phyloP scores from a whole-genome alignment of 2,113 vertebrate species.

The Hippopotamus amphibius region DNA sequence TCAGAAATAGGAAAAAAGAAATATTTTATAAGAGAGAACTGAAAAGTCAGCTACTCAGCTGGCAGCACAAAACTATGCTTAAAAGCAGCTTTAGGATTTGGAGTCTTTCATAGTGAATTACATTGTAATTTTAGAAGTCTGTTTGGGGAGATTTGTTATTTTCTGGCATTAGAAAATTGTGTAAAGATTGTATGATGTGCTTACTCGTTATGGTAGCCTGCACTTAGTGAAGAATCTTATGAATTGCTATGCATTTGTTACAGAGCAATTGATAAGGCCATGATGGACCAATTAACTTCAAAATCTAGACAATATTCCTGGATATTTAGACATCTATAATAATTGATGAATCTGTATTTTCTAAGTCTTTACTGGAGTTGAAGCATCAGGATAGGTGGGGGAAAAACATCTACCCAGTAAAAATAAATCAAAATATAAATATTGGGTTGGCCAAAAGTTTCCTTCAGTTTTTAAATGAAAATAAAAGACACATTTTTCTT shows the following conservation, averaged over 20 bases:
- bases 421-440: not conserved
- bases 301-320: not conserved
- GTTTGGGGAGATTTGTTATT: not conserved
- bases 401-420: not conserved
- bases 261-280: not conserved
- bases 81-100: slow-evolving; percentile 59
- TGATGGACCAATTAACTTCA: not conserved
- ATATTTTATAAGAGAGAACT: slow-evolving; percentile 50
- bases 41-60: slow-evolving; percentile 67
- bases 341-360: slow-evolving; percentile 17
- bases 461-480: no score
- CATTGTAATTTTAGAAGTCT: slow-evolving; percentile 56
- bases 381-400: not conserved
- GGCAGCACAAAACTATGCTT: slow-evolving; percentile 49
- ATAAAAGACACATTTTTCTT: no score
- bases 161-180: slow-evolving; percentile 27
- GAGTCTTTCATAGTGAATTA: slow-evolving; percentile 34
- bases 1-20: slow-evolving; percentile 77
- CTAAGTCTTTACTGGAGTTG: slow-evolving; percentile 21
- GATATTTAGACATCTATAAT: not conserved
- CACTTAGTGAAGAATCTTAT: not conserved
- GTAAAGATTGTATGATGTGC: not conserved
- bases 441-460: no score
- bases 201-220: slow-evolving; percentile 1
- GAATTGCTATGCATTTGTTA: not conserved